Conservation (phyloP, 2,113 vertebrate genomes). For the Chlorodrepanis virens region DNA sequence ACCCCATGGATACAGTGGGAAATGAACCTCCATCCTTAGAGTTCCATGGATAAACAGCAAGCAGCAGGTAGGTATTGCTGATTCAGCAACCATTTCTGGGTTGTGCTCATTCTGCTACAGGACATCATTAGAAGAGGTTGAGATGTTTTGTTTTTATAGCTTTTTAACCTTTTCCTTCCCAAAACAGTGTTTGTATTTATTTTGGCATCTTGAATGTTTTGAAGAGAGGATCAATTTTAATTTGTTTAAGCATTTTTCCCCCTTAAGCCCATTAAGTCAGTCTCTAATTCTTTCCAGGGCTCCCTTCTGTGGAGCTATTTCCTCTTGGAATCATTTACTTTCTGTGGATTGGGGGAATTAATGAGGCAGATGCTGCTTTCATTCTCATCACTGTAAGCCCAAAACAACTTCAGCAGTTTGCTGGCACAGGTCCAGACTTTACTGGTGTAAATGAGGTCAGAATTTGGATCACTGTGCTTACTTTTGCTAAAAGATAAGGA, state of each 20-base stretch:
- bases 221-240: conserved; percentile 51
- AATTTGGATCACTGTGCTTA: conserved; percentile 23
- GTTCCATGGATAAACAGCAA: neutral
- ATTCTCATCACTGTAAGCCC: conserved; percentile 54
- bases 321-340: conserved; percentile 67
- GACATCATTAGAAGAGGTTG: conserved; percentile 27
- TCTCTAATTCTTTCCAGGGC: conserved; percentile 72
- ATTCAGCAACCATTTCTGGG: neutral
- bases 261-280: conserved; percentile 68
- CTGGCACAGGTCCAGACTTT: neutral
- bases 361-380: conserved; percentile 59
- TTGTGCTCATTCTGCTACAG: neutral
- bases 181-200: conserved; percentile 62
- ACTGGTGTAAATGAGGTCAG: conserved; percentile 39
- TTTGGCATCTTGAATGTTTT: conserved; percentile 35
- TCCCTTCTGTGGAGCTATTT: conserved; percentile 69
- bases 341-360: conserved; percentile 61
- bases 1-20: neutral
- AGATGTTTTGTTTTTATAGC: conserved; percentile 58
- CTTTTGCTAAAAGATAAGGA: conserved; percentile 22
- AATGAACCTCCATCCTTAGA: neutral
- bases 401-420: conserved; percentile 51
- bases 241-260: conserved; percentile 56
- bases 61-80: neutral
- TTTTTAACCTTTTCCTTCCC: conserved; percentile 75